These are phyloP conservation scores for Carettochelys insculpta DNA, from an alignment of 2,113 vertebrate genomes.

Conservation along the genomic window DNA sequence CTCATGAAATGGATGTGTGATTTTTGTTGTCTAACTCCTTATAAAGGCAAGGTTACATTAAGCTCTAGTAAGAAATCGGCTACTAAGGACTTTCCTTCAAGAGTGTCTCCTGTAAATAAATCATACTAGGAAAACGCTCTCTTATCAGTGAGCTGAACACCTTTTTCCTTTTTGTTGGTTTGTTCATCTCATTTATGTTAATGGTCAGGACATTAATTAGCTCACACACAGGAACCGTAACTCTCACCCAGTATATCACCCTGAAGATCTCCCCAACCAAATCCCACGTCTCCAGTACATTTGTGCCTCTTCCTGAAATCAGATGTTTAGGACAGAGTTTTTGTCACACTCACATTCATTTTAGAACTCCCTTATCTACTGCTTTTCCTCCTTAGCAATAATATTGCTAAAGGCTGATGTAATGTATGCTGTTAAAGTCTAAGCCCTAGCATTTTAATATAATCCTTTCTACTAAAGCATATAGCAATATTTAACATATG, in stretches of 20 bases:
- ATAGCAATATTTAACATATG: background rate
- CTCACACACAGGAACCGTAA: background rate
- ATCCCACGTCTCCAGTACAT: background rate
- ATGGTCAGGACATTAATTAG: background rate
- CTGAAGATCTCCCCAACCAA: background rate
- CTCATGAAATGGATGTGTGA: background rate
- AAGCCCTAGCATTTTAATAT: background rate
- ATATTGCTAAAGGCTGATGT: too few species aligned
- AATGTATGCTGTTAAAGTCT: background rate
- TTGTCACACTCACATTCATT: background rate
- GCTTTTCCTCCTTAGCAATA: background rate
- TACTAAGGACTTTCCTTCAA: background rate
- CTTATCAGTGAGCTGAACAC: background rate
- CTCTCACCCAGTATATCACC: too few species aligned
- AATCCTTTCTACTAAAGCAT: background rate
- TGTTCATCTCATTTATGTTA: background rate
- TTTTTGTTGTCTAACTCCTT: background rate
- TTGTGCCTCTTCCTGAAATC: background rate
- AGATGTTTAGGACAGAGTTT: background rate
- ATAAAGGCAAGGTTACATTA: background rate
- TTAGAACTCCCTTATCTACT: background rate
- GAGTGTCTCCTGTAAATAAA: background rate
- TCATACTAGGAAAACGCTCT: background rate
- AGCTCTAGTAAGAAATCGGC: background rate
- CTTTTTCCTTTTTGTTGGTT: background rate